Evolutionary conservation across 2,888 invertebrate genomes (phyloP), one percentile per base, ranked within the genome.

Genomic region (Pammene fasciana): DNA sequence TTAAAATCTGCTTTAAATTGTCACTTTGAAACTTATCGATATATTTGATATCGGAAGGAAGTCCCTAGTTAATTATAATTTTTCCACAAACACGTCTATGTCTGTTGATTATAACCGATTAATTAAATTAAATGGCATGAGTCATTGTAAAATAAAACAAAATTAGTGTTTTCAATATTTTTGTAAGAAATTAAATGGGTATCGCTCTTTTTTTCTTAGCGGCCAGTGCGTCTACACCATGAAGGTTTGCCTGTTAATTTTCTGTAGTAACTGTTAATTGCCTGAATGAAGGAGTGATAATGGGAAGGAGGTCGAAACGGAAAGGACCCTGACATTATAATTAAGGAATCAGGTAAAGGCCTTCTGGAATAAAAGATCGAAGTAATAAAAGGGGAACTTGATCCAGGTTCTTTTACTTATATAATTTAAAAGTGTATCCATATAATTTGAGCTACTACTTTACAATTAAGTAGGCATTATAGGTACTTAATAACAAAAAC

Each of bases 191-290:
- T 26, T 26, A 26, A 26, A 26, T 26, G 26, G 4, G 0, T 43
- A 43, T 43, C 10, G 11, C 13, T 11, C 1, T 43, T 43, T 48
- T 18, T 16, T 10, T 48, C 48, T 48, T 9, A 50, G 50, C 9
- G 18, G 11, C 1, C 50, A 50, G 11, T 11, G 4, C 5, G 13
- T 26, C 26, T 50, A 18, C 26, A 50, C 9, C 26, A 26, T 50
- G 18, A 50, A 18, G 50, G 50, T 16, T 60, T 48, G 48, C 48
- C 48, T 61, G 36, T 48, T 16, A 14, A 13, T 26, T 57, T 18
- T 45, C 45, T 45, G 45, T 18, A 46, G 46, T 18, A 41, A 50
- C 13, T 61, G 61, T n/a, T 61, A 61, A 50, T 50, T 62, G 61
- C 16, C 48, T 38, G 9, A 9, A 38, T 34, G 34, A 38, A 52